These are phyloP conservation scores for Chascanopsetta lugubris DNA, from an alignment of 2,113 vertebrate genomes.

Conservation along the genomic window DNA sequence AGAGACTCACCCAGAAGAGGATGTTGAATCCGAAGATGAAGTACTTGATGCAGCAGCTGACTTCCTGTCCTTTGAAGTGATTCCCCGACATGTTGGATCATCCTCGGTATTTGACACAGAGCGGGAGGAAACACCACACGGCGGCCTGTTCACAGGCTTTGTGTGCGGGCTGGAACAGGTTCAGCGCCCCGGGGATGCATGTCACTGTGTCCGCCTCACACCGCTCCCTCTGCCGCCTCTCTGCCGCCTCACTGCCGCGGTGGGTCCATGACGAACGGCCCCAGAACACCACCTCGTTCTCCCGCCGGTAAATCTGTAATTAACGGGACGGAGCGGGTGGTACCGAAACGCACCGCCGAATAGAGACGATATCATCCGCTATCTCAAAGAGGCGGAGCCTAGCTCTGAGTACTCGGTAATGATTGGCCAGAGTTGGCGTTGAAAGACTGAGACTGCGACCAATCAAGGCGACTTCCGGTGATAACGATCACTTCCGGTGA, in stretches of 20 bases:
- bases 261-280: background rate
- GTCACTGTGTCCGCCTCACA: slow-evolving; percentile 8
- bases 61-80: slow-evolving; percentile 94
- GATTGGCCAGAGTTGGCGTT: slow-evolving; percentile 24
- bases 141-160: slow-evolving; percentile 73
- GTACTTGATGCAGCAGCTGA: slow-evolving; percentile 99
- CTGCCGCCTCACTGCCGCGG: background rate
- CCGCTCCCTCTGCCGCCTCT: background rate
- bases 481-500: too few species aligned
- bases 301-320: too few species aligned
- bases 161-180: slow-evolving; percentile 60
- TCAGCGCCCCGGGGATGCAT: slow-evolving; percentile 62
- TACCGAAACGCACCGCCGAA: background rate
- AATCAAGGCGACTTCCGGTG: too few species aligned
- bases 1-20: slow-evolving; percentile 72
- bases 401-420: background rate
- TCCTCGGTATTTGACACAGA: slow-evolving; percentile 26
- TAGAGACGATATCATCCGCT: background rate
- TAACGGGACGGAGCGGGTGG: too few species aligned
- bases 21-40: slow-evolving; percentile 99
- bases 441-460: slow-evolving; percentile 4
- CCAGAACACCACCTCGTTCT: too few species aligned
- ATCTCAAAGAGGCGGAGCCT: slow-evolving; percentile 5
- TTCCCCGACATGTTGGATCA: slow-evolving; percentile 91
- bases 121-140: slow-evolving; percentile 6